Evolutionary conservation across 2,797 vertebrate genomes (phyloP).

Genomic region (Crocidura indochinensis): DNA sequence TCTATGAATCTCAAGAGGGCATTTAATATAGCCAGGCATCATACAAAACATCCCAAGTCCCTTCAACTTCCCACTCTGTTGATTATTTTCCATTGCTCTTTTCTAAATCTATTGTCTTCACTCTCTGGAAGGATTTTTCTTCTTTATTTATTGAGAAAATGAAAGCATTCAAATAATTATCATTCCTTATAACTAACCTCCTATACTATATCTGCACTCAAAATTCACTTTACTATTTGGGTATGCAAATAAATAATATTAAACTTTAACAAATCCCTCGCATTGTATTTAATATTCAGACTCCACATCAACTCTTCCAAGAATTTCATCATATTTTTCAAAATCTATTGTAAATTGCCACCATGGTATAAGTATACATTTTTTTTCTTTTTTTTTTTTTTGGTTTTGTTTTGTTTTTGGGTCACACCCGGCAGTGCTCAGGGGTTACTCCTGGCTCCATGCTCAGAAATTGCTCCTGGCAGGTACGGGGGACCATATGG

Average conservation of each 20-base stretch:
- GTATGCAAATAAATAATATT: slow-evolving; percentile 11
- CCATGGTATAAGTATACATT: slow-evolving; percentile 11
- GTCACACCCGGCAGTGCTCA: no score
- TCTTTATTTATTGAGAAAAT: slow-evolving; percentile 49
- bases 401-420: no score
- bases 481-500: no score
- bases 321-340: not conserved
- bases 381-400: no score
- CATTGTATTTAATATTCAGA: not conserved
- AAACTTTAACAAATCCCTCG: not conserved
- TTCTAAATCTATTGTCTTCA: not conserved
- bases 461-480: no score
- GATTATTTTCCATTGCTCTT: slow-evolving; percentile 23
- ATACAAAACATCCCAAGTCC: no score
- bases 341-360: not conserved
- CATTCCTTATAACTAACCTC: not conserved
- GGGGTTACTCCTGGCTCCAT: no score
- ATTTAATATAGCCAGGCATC: not conserved
- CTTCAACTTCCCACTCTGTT: slow-evolving; percentile 40
- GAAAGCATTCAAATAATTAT: slow-evolving; percentile 10
- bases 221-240: not conserved
- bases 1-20: not conserved
- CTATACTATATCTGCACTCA: not conserved
- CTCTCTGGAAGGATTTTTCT: slow-evolving; percentile 16
- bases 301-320: not conserved